Conservation (phyloP, 2,888 invertebrate species). For the Craniophora ligustri region DNA sequence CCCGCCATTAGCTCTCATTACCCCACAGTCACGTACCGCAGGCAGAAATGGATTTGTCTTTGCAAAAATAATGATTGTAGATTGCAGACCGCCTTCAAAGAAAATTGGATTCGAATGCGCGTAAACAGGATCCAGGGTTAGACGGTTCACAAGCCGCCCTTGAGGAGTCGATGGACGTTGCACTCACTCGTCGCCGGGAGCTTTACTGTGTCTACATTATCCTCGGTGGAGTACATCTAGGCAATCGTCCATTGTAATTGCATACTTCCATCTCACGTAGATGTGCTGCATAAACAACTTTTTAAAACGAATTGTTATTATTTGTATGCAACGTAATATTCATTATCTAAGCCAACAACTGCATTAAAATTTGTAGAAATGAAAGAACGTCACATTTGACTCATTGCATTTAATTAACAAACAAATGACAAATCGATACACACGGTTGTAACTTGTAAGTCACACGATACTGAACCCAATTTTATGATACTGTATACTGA, state of each 20-base stretch:
- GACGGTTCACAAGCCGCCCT: slow-evolving; percentile 63
- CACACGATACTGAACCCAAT: slow-evolving; percentile 46
- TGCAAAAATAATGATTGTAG: slow-evolving; percentile 87
- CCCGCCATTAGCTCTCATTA: slow-evolving; percentile 85
- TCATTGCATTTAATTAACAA: slow-evolving; percentile 35
- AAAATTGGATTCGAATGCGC: slow-evolving; percentile 84
- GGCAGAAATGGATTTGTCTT: slow-evolving; percentile 88
- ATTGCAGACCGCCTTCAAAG: slow-evolving; percentile 85
- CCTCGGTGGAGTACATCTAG: slow-evolving; percentile 15
- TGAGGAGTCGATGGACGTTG: slow-evolving; percentile 56
- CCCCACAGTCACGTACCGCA: slow-evolving; percentile 85
- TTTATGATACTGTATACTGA: slow-evolving; percentile 48
- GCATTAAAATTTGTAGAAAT: slow-evolving; percentile 24
- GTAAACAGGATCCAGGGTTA: slow-evolving; percentile 78
- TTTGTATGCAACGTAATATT: slow-evolving; percentile 4
- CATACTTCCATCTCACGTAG: slow-evolving; percentile 23
- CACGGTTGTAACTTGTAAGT: slow-evolving; percentile 22
- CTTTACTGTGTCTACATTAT: slow-evolving; percentile 28
- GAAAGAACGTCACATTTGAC: slow-evolving; percentile 22
- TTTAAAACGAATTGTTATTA: slow-evolving; percentile 5
- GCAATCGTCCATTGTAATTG: slow-evolving; percentile 20
- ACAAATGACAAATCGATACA: slow-evolving; percentile 32
- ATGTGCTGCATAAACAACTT: slow-evolving; percentile 13
- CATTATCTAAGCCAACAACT: slow-evolving; percentile 1
- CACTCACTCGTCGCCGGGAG: slow-evolving; percentile 43